A percentile compares a stretch with the other conserved stretches of the same genome.
These are phyloP conservation scores for Gonocerus acuteangulatus DNA, from an alignment of 2,888 invertebrate species.

Conservation along the genomic window DNA sequence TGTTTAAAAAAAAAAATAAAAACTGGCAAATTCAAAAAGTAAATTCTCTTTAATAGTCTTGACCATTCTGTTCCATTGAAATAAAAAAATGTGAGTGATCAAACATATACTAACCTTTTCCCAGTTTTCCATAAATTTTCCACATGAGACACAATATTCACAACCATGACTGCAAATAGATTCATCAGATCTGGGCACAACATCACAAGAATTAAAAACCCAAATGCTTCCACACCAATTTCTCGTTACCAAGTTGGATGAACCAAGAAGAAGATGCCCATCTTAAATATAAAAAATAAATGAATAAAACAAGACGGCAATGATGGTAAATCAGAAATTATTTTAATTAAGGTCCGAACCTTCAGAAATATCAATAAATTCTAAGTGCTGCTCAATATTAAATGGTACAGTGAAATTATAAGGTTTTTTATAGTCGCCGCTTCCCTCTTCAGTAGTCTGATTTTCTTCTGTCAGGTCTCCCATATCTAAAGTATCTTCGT, in stretches of 20 bases:
- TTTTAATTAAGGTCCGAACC: slow-evolving; percentile 30
- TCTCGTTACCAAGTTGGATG: slow-evolving; percentile 52
- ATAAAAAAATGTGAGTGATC: too few relatives aligned
- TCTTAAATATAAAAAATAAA: slow-evolving; percentile 43
- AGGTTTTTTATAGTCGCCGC: slow-evolving; percentile 9
- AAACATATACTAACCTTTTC: too few relatives aligned
- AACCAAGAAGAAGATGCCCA: slow-evolving; percentile 52
- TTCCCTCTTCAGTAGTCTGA: slow-evolving; percentile 3
- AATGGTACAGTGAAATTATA: slow-evolving; percentile 26
- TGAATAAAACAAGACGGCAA: neutral
- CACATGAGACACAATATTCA: slow-evolving; percentile 48
- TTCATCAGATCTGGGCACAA: slow-evolving; percentile 45
- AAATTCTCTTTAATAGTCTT: too few relatives aligned
- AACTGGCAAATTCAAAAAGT: too few relatives aligned
- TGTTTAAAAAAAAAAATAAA: too few relatives aligned
- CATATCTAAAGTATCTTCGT: neutral
- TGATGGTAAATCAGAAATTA: neutral
- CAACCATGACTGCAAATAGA: slow-evolving; percentile 45
- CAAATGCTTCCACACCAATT: slow-evolving; percentile 57
- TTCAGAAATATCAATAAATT: slow-evolving; percentile 34
- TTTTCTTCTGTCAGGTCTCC: neutral
- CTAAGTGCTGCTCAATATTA: slow-evolving; percentile 30
- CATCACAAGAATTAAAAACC: slow-evolving; percentile 46
- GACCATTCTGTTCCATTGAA: too few relatives aligned
- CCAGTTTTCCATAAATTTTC: slow-evolving; percentile 45